phyloP scores from a whole-genome alignment of 2,797 vertebrate genomes.

The Notoglanidium macrostoma region DNA sequence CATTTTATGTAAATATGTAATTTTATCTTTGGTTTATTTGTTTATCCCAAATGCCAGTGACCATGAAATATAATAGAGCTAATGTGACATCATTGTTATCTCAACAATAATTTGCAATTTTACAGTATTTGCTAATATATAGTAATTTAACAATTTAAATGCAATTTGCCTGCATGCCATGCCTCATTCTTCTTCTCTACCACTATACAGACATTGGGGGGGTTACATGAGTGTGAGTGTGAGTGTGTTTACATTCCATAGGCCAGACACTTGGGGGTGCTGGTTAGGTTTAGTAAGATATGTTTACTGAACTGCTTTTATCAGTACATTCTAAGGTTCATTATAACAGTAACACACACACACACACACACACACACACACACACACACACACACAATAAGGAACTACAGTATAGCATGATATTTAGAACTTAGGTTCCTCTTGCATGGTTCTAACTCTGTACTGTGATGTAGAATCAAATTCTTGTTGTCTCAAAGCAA shows the following conservation, averaged over 20 bases:
- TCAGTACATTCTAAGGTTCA: no score
- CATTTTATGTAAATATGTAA: neutral
- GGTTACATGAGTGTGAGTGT: neutral
- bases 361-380: neutral
- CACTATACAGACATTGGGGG: neutral
- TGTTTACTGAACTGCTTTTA: neutral
- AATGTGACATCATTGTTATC: neutral
- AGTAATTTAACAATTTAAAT: no score
- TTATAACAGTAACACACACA: neutral
- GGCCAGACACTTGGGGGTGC: conserved; percentile 65
- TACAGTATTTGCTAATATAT: neutral
- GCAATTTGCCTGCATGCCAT: neutral
- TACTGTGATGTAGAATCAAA: neutral
- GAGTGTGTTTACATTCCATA: conserved; percentile 25
- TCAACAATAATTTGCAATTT: neutral
- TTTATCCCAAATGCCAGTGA: neutral
- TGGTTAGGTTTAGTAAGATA: conserved; percentile 51
- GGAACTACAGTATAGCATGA: neutral
- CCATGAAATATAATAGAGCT: neutral
- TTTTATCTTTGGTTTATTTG: neutral
- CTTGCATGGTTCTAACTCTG: neutral
- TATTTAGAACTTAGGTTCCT: neutral
- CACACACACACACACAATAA: neutral
- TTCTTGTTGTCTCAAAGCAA: neutral
- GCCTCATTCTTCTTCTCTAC: neutral